Base-by-base conservation (phyloP, 1,140 invertebrate genomes). In the Anoplophora glabripennis region DNA sequence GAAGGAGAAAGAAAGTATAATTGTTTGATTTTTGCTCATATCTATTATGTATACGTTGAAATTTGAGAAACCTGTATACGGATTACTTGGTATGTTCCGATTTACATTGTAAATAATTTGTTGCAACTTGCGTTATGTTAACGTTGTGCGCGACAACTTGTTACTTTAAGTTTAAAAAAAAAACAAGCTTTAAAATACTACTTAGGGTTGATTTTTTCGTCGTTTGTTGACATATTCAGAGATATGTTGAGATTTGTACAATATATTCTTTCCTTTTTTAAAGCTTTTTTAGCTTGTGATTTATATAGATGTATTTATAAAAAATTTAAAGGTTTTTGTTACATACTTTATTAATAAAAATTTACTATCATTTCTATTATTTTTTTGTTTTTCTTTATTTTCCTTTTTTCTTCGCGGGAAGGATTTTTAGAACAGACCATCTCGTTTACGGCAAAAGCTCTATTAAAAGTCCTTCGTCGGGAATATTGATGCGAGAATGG, bases 321-420 rank as follows among this genome's bases (percentile, higher is more conserved):
- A 67, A 67, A 67, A 65, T 56, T 28, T 67, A 65, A 64, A 62
- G 68, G 70, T 70, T 72, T 71, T 71, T 71, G 70, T 72, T 72
- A 69, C 64, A 68, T 65, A 63, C 61, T 67, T 67, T 66, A 67
- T 70, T 68, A 67, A 69, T 70, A 68, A 70, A 72, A 70, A 70
- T 65, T 63, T 67, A 66, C 61, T 66, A 54, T 64, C 40, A 53
- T 64, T 57, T 66, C 42, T 53, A 45, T 59, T 28, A 28, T 28
- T 28, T 67, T 64, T 67, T 65, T 54, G 42, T 61, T 68, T 67
- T 59, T 41, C 51, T 55, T 57, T 64, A 53, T 55, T 38, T 45
- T 59, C 28, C 46, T 53, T 59, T 63, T 61, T 63, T 45, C 56
- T 68, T 59, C 38, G 38, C n/a, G 38, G 38, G n/a, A 41, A 41